Base-by-base conservation (phyloP, 2,113 vertebrate genomes). In the Heterochromis multidens region DNA sequence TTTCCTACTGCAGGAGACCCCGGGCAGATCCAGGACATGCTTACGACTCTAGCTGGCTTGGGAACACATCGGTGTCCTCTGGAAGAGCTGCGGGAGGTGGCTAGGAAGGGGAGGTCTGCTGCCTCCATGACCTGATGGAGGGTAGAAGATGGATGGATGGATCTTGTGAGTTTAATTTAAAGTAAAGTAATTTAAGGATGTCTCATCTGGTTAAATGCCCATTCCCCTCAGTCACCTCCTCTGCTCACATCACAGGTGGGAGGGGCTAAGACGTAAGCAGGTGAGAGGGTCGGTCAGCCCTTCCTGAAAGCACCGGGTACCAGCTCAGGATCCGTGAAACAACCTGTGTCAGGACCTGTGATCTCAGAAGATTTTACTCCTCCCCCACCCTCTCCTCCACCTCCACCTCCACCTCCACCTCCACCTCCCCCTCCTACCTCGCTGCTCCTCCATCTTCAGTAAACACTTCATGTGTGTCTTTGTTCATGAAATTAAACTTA, bases 401-500 rank as follows among this genome's bases (percentile, higher is more conserved):
- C 43, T 4, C 4, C 46, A 3, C 52, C 52, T 1, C 4, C 46
- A 4, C 52, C 21, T 9, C 21, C 52, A 3, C 7, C 52, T 4
- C 52, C 14, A 3, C 17, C 8, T 6, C 52, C 19, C 6, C 19
- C 5, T 19, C 7, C 16, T 7, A 19, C 6, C 6, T 3, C 2
- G 7, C 59, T 19, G 16, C 59, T 19, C 27, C 29, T 19, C 7
- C 59, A 33, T 33, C 59, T 33, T 33, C 59, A 19, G 59, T 61
- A 31, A 61, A 61, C 29, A 23, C 33, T 14, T 76, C 72, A 13
- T 29, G 63, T 57, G 33, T 58, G 31, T 19, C 54, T 80, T 80
- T 37, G 14, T 57, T 74, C 79, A 40, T 16, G 54, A 82, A 59
- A 46, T 65, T 6, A 81, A 81, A 70, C 49, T 70, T 65, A 23